Conservation (phyloP, 2,888 invertebrate species). For the Drosophila ezoana region DNA sequence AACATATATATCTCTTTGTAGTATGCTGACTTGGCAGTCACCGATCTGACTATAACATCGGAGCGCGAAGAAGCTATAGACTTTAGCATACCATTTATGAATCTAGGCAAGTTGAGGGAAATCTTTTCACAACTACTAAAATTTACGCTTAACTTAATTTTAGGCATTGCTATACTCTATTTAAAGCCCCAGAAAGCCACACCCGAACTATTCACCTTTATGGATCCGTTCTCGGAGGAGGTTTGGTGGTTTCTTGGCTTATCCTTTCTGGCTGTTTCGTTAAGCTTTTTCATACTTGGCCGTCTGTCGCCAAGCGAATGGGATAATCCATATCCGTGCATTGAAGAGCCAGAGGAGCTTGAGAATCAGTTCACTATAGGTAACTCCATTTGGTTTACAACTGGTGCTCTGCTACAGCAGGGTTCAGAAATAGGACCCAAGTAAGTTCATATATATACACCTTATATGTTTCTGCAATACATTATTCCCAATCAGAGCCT, state of each 20-base stretch:
- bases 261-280: constrained; percentile 92
- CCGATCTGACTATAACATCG: constrained; percentile 95
- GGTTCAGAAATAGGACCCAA: constrained; percentile 95
- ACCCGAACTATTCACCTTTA: constrained; percentile 95
- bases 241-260: constrained; percentile 93
- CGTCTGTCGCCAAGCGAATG: constrained; percentile 94
- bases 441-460: constrained; percentile 86
- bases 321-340: constrained; percentile 94
- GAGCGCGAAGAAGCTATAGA: constrained; percentile 94
- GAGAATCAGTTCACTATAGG: constrained; percentile 93
- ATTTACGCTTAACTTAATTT: not conserved
- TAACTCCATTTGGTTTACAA: constrained; percentile 95
- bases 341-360: constrained; percentile 92
- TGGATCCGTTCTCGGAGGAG: constrained; percentile 93
- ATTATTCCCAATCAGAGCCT: constrained; percentile 87
- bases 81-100: constrained; percentile 98
- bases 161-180: constrained; percentile 94
- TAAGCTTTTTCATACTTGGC: constrained; percentile 91
- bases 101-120: constrained; percentile 87
- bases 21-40: constrained; percentile 95
- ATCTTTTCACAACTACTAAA: not conserved
- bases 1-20: constrained; percentile 82
- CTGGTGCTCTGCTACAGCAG: constrained; percentile 94
- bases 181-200: constrained; percentile 93
- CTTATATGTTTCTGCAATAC: no score